phyloP scores from a whole-genome alignment of 1,140 invertebrate species.

The Saxidomus purpurata region DNA sequence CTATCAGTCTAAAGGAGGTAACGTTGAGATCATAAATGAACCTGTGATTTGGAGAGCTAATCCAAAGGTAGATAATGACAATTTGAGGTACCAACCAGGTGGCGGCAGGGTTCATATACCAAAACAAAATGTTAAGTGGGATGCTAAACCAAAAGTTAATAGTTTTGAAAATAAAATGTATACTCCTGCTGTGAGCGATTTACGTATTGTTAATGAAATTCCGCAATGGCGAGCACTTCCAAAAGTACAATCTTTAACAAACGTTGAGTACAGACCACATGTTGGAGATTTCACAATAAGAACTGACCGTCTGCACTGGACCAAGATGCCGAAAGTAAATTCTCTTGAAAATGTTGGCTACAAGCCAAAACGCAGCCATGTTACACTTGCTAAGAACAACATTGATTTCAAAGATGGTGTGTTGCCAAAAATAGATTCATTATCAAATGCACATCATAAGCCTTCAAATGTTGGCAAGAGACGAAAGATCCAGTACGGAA shows the following conservation, averaged over 20 bases:
- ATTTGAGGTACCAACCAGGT: constrained; percentile 74
- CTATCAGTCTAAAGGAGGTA: constrained; percentile 33
- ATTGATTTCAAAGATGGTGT: constrained; percentile 89
- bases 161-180: constrained; percentile 78
- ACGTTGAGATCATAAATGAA: constrained; percentile 63
- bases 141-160: constrained; percentile 76
- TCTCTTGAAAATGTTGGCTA: constrained; percentile 96
- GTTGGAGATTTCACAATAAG: constrained; percentile 51
- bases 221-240: constrained; percentile 92
- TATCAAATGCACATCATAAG: constrained; percentile 78
- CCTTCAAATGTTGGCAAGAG: constrained; percentile 74
- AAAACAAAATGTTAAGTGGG: constrained; percentile 90
- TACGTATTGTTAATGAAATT: constrained; percentile 90
- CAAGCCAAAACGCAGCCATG: constrained; percentile 65
- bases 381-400: constrained; percentile 88
- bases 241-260: constrained; percentile 76
- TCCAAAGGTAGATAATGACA: constrained; percentile 78
- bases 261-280: constrained; percentile 70
- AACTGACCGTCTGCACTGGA: constrained; percentile 43
- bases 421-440: constrained; percentile 70
- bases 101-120: constrained; percentile 80
- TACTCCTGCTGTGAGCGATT: constrained; percentile 75
- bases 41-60: constrained; percentile 70
- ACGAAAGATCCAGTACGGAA: constrained; percentile 49
- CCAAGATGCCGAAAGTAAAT: constrained; percentile 90